These are phyloP conservation scores for Microplitis demolitor DNA, from an alignment of 1,140 invertebrate species.

Conservation along the genomic window DNA sequence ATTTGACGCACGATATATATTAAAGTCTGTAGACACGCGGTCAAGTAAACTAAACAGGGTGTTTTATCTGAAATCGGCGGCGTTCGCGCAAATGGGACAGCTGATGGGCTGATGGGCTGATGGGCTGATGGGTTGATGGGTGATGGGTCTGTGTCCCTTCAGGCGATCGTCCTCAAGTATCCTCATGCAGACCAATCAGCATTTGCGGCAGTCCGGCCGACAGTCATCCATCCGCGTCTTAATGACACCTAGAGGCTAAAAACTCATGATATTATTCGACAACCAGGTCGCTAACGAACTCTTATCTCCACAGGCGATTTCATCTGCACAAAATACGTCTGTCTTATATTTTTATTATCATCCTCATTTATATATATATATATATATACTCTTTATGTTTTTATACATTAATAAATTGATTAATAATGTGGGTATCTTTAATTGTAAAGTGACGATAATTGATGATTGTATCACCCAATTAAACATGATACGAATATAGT, in stretches of 20 bases:
- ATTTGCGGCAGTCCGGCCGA: constrained; percentile 35
- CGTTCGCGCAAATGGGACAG: constrained; percentile 53
- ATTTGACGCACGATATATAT: not conserved
- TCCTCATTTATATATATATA: too few relatives aligned
- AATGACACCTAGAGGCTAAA: constrained; percentile 60
- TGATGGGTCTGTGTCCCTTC: constrained; percentile 54
- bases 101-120: constrained; percentile 40
- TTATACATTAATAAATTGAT: too few relatives aligned
- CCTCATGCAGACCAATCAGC: constrained; percentile 51
- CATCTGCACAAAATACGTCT: not conserved
- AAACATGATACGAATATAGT: too few relatives aligned
- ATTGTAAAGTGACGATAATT: too few relatives aligned
- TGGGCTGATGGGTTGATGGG: constrained; percentile 37
- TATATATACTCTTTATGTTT: too few relatives aligned
- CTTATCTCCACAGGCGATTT: constrained; percentile 11
- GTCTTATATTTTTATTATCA: too few relatives aligned
- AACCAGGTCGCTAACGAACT: constrained; percentile 54
- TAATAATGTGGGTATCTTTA: too few relatives aligned
- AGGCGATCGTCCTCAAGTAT: constrained; percentile 45
- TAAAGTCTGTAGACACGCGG: not conserved
- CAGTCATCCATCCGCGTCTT: constrained; percentile 47
- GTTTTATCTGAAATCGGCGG: constrained; percentile 26
- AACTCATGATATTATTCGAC: constrained; percentile 54
- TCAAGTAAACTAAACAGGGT: not conserved
- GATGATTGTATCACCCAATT: too few relatives aligned